phyloP scores from a whole-genome alignment of 2,888 invertebrate genomes.

The Oxycera nigricornis region DNA sequence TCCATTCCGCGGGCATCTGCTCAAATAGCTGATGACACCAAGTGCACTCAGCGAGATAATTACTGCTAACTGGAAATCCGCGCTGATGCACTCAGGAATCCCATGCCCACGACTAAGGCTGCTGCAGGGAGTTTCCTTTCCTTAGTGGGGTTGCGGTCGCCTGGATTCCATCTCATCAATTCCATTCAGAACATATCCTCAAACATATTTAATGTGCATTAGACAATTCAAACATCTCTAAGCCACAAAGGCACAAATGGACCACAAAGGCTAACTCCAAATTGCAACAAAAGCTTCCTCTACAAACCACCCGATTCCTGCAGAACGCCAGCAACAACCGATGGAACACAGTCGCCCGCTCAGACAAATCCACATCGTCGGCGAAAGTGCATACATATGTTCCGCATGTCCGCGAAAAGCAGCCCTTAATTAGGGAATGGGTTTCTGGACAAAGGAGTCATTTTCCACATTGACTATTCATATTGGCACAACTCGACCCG shows the following conservation, averaged over 20 bases:
- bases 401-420: neutral
- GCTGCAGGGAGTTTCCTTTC: too few relatives aligned
- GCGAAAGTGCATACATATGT: neutral
- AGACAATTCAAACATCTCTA: too few relatives aligned
- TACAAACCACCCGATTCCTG: neutral
- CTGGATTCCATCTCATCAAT: neutral
- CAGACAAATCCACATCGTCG: too few relatives aligned
- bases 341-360: too few relatives aligned
- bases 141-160: too few relatives aligned
- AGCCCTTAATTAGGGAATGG: neutral
- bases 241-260: too few relatives aligned
- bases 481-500: neutral
- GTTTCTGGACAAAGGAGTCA: slow-evolving; percentile 1
- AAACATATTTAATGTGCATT: neutral
- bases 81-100: too few relatives aligned
- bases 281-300: neutral
- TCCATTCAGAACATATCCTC: neutral
- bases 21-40: slow-evolving; percentile 21
- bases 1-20: neutral
- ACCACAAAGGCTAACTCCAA: too few relatives aligned
- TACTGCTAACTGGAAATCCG: too few relatives aligned
- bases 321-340: too few relatives aligned
- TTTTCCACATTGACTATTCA: neutral
- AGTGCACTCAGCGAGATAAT: neutral
- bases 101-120: too few relatives aligned